These are phyloP conservation scores for Sinocyclocheilus rhinocerous DNA, from an alignment of 2,113 vertebrate genomes.

Conservation along the genomic window DNA sequence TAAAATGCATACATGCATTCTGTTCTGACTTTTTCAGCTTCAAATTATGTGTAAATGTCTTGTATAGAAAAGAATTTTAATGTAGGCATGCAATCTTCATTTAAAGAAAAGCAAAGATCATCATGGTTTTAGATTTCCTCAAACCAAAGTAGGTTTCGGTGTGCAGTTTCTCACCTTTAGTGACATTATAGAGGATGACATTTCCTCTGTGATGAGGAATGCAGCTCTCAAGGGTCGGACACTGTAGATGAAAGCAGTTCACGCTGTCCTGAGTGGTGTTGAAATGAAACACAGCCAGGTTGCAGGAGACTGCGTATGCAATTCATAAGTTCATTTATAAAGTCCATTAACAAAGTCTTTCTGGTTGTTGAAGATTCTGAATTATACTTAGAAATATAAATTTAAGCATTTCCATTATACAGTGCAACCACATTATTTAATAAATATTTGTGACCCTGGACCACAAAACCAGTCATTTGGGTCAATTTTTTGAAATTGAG, in stretches of 20 bases:
- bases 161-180: slow-evolving; percentile 77
- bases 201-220: slow-evolving; percentile 77
- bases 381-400: background rate
- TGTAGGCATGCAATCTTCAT: background rate
- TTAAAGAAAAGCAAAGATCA: background rate
- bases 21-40: too few relatives aligned
- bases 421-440: background rate
- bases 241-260: slow-evolving; percentile 90
- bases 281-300: slow-evolving; percentile 89
- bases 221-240: slow-evolving; percentile 88
- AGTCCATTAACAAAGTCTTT: background rate
- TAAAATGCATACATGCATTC: too few relatives aligned
- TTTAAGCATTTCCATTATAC: background rate
- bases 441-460: too few relatives aligned
- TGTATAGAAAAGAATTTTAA: background rate
- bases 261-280: slow-evolving; percentile 73
- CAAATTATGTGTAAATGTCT: too few relatives aligned
- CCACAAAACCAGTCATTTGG: too few relatives aligned
- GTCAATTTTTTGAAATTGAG: too few relatives aligned
- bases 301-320: slow-evolving; percentile 85
- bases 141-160: background rate
- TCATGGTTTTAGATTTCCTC: background rate
- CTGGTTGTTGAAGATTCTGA: background rate
- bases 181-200: slow-evolving; percentile 88
- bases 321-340: background rate